Evolutionary conservation across 2,888 invertebrate genomes (phyloP).

Genomic region (Xylota sylvarum): DNA sequence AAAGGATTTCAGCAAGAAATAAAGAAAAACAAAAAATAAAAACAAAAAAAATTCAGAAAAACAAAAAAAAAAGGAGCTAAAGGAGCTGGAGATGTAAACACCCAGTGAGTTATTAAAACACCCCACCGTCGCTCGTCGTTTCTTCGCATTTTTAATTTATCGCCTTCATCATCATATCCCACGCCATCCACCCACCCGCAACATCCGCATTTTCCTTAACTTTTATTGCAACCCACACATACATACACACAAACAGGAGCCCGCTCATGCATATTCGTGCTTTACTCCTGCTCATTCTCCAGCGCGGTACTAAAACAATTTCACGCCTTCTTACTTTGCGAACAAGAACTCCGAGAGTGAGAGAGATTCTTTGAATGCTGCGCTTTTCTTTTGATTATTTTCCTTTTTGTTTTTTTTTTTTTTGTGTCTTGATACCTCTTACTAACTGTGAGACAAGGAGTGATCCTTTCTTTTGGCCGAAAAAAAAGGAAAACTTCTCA

Average conservation of each 20-base stretch:
- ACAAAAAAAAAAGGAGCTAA: constrained; percentile 4
- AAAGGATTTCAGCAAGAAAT: constrained; percentile 54
- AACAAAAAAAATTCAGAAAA: not conserved
- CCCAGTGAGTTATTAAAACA: constrained; percentile 64
- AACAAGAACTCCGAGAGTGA: constrained; percentile 8
- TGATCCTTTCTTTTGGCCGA: constrained; percentile 54
- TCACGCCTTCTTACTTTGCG: constrained; percentile 67
- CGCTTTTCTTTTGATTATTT: constrained; percentile 39
- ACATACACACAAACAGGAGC: not conserved
- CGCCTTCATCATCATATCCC: constrained; percentile 48
- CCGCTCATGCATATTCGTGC: not conserved
- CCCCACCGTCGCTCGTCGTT: constrained; percentile 31
- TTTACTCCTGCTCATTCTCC: constrained; percentile 35
- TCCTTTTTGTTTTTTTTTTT: constrained; percentile 15
- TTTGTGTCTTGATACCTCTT: constrained; percentile 12
- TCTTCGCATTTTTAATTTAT: constrained; percentile 67
- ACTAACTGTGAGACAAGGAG: constrained; percentile 39
- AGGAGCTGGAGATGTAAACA: constrained; percentile 31
- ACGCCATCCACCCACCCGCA: not conserved
- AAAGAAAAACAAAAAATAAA: not conserved
- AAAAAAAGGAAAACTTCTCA: constrained; percentile 47
- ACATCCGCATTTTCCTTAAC: constrained; percentile 10
- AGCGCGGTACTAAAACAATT: constrained; percentile 70
- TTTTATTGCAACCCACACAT: constrained; percentile 32
- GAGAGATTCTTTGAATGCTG: constrained; percentile 54